A percentile compares a stretch with the other conserved stretches of the same genome.
Evolutionary conservation across 2,888 invertebrate genomes (phyloP).

Genomic region (Synergus itoensis): DNA sequence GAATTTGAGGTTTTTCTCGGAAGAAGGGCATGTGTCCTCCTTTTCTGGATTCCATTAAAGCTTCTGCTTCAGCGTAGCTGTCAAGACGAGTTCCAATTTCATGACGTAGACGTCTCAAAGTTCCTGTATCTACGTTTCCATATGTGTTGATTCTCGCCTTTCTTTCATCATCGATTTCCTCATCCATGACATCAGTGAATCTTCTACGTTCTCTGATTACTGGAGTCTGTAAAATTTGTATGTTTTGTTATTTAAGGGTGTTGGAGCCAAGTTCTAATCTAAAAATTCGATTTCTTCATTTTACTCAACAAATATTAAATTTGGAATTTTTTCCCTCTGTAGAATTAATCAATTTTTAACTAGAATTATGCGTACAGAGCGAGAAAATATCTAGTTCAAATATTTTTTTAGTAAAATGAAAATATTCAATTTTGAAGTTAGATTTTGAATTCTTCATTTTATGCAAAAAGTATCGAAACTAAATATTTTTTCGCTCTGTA

Average conservation of each 20-base stretch:
- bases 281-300: too few species aligned
- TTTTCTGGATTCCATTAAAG: slow-evolving; percentile 88
- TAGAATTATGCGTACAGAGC: too few species aligned
- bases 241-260: background rate
- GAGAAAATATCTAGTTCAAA: too few species aligned
- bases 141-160: slow-evolving; percentile 89
- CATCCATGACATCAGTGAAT: slow-evolving; percentile 97
- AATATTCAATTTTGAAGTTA: too few species aligned
- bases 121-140: slow-evolving; percentile 82
- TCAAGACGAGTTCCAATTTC: slow-evolving; percentile 92
- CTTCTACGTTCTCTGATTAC: slow-evolving; percentile 93
- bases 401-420: too few species aligned
- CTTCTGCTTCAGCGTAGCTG: slow-evolving; percentile 92
- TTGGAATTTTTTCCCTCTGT: too few species aligned
- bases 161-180: slow-evolving; percentile 95
- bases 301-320: too few species aligned
- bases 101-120: slow-evolving; percentile 86
- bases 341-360: too few species aligned
- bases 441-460: too few species aligned
- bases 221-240: slow-evolving; percentile 82
- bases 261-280: too few species aligned
- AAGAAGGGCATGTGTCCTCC: slow-evolving; percentile 91
- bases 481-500: too few species aligned
- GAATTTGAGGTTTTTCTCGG: slow-evolving; percentile 92
- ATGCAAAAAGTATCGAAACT: too few species aligned